A percentile compares a stretch with the other conserved stretches of the same genome.
phyloP scores from a whole-genome alignment of 2,888 invertebrate species.

The Mimas tiliae region DNA sequence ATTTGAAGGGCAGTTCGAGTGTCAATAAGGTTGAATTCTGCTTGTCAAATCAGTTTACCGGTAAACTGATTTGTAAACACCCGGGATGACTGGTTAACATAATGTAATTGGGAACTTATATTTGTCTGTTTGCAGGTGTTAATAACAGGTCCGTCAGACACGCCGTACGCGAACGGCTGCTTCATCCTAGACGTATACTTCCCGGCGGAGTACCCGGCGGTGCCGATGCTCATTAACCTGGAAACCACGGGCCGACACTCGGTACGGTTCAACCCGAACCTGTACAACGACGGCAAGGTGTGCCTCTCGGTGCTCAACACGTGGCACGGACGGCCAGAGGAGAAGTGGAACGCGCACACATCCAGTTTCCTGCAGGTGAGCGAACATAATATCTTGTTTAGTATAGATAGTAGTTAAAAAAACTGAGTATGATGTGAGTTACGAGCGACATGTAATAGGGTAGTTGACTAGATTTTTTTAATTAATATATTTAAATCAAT shows the following conservation, averaged over 20 bases:
- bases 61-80: too few species aligned
- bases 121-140: conserved; percentile 86
- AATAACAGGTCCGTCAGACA: conserved; percentile 96
- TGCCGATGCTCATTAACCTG: conserved; percentile 95
- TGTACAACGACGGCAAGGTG: conserved; percentile 96
- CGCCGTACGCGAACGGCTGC: conserved; percentile 96
- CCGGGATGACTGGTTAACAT: too few species aligned
- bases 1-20: too few species aligned
- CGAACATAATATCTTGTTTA: too few species aligned
- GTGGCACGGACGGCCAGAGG: conserved; percentile 98
- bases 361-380: conserved; percentile 94
- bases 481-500: too few species aligned
- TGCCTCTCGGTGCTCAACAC: conserved; percentile 98
- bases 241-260: conserved; percentile 95
- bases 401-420: too few species aligned
- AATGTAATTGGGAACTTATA: not conserved
- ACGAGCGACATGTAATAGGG: too few species aligned
- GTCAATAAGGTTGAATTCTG: too few species aligned
- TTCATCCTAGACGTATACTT: conserved; percentile 96
- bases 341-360: conserved; percentile 98
- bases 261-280: conserved; percentile 96
- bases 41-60: too few species aligned
- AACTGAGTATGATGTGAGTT: not conserved
- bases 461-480: too few species aligned
- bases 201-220: conserved; percentile 92